Conservation (phyloP, 2,797 vertebrate genomes). For the Myioborus melanocephalus region DNA sequence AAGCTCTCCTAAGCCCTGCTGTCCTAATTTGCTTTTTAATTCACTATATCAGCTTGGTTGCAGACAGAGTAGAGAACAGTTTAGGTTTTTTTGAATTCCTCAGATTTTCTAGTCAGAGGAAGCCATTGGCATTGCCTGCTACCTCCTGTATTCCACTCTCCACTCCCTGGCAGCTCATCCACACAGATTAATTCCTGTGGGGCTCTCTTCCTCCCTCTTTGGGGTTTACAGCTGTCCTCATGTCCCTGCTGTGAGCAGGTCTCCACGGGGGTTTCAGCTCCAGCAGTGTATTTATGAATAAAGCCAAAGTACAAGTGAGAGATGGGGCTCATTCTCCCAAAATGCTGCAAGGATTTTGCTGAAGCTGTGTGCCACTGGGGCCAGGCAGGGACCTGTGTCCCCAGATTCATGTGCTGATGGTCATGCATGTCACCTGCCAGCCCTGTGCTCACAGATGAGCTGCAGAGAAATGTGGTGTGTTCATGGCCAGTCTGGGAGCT, state of each 20-base stretch:
- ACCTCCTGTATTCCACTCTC: not conserved
- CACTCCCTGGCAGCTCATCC: not conserved
- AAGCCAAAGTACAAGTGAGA: not conserved
- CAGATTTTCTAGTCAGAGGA: not conserved
- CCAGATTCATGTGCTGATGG: not conserved
- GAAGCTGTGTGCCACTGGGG: not conserved
- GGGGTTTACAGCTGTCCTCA: not conserved
- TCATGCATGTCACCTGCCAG: not conserved
- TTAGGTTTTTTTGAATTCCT: not conserved
- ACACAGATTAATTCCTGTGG: not conserved
- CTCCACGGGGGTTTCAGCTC: not conserved
- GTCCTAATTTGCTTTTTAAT: not conserved
- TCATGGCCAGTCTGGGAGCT: not conserved
- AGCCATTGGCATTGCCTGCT: not conserved
- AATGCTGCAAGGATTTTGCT: rapidly evolving
- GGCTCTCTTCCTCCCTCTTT: not conserved
- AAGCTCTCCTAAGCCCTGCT: not conserved
- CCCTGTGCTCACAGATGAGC: not conserved
- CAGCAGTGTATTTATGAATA: not conserved
- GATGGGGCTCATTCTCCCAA: not conserved
- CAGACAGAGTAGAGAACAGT: not conserved
- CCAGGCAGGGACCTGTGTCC: not conserved
- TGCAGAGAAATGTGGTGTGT: not conserved
- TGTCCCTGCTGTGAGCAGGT: not conserved
- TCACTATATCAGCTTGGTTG: not conserved